Base-by-base conservation (phyloP, 2,888 invertebrate genomes). In the Horisme vitalbata region DNA sequence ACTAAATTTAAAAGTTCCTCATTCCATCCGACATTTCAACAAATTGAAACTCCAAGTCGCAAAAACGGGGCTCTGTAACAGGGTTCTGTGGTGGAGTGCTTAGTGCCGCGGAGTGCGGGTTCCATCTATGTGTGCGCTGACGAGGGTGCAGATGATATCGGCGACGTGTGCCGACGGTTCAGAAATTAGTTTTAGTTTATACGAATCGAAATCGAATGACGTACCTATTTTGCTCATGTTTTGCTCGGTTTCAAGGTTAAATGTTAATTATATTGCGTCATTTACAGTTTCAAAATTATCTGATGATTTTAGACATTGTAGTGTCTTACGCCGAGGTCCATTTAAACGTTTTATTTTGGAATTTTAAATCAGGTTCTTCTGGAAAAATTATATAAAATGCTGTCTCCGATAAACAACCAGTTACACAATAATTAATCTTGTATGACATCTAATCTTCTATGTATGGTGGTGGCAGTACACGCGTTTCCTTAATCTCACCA, bases 81-180 rank as follows among this genome's bases (percentile, higher is more conserved):
- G 14, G n/a, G 10, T 26, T 13, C 20, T 4, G 31, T 14, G 20
- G 31, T 8, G 15, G 23, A 34, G 34, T 11, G 23, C 20, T 9
- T 11, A 12, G 20, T 21, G 13, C 24, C 15, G 36, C 18, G n/a
- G 18, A 13, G 13, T 34, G 41, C 11, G 32, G 30, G 41, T 18
- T 35, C 27, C 32, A 23, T 26, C 20, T 27, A 14, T 36, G 36
- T 28, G 33, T 15, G 5, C 2, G 12, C 6, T 41, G 46, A 47
- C 46, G 27, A 47, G 46, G 46, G 46, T 41, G 4, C 20, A 9
- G 41, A 35, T 35, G 31, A 8, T 32, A 32, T 26, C 44, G 20
- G 34, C 8, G 39, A 24, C 32, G 39, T 39, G 35, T 15, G 35
- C 12, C 36, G 20, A 44, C 31, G 41, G 31, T 5, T 37, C 10